Conservation (phyloP, 2,797 vertebrate genomes). For the Phrynocephalus forsythii region DNA sequence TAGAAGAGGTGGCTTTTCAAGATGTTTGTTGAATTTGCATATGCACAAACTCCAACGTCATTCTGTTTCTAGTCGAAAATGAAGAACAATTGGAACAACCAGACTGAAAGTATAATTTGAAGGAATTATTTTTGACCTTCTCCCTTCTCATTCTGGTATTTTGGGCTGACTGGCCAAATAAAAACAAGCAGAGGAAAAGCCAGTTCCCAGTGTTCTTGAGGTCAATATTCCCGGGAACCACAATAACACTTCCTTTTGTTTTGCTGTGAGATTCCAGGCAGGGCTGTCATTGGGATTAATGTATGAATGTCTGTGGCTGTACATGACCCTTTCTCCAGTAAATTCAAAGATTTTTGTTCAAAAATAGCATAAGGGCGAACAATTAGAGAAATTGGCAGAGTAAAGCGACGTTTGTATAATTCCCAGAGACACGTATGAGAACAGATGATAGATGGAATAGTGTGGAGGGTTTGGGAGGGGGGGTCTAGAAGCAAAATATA, state of each 20-base stretch:
- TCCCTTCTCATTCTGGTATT: not conserved
- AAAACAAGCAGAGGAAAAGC: not conserved
- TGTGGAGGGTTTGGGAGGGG: not conserved
- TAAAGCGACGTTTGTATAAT: not conserved
- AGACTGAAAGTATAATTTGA: not conserved
- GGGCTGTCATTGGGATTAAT: not conserved
- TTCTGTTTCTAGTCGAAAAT: not conserved
- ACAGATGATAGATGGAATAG: not conserved
- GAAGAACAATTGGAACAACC: not conserved
- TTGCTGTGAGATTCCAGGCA: not conserved
- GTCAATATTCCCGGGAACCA: not conserved
- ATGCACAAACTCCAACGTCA: not conserved
- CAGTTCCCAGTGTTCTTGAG: not conserved
- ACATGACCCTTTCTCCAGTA: not conserved
- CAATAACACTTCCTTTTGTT: not conserved
- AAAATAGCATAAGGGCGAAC: not conserved
- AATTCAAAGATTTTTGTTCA: not conserved
- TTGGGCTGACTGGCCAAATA: not conserved
- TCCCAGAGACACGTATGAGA: slow-evolving; percentile 1
- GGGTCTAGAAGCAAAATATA: not conserved
- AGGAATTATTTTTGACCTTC: not conserved
- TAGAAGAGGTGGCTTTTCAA: too few species aligned
- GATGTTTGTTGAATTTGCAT: not conserved
- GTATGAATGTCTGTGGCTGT: too few species aligned
- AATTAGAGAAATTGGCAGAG: not conserved